These are phyloP conservation scores for Ferrisia virgata DNA, from an alignment of 2,888 invertebrate genomes.

Conservation along the genomic window DNA sequence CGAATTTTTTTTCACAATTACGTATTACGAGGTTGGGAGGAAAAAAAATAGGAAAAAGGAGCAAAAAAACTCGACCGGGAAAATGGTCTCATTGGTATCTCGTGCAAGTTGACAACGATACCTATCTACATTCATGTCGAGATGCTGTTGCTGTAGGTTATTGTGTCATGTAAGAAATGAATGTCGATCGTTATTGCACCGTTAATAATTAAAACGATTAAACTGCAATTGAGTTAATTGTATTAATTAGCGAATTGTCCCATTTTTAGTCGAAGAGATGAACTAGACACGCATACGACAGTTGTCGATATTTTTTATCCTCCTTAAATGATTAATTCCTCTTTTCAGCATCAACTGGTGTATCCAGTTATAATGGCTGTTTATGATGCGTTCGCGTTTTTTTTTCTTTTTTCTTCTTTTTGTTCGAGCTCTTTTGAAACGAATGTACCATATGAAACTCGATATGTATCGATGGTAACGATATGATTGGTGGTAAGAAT, in stretches of 20 bases:
- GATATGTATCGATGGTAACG: conserved; percentile 2
- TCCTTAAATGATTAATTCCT: not conserved
- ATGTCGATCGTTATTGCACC: conserved; percentile 28
- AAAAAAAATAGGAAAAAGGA: not conserved
- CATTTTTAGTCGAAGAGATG: conserved; percentile 24
- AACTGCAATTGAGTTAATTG: conserved; percentile 29
- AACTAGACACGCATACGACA: conserved; percentile 12
- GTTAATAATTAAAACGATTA: conserved; percentile 33
- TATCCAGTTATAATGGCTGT: not conserved
- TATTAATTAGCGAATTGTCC: conserved; percentile 28
- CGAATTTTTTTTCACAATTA: not conserved
- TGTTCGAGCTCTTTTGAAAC: not conserved
- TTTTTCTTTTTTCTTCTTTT: not conserved
- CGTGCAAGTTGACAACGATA: not conserved
- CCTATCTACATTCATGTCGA: not conserved
- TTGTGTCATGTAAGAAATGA: conserved; percentile 21
- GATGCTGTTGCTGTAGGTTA: conserved; percentile 29
- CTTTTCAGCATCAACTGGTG: not conserved
- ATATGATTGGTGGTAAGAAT: not conserved
- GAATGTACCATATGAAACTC: no score
- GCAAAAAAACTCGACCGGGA: not conserved
- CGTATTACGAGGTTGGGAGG: no score
- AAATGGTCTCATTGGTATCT: not conserved
- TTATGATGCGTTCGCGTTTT: not conserved
- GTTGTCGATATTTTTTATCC: not conserved